These are phyloP conservation scores for Urosaurus nigricauda DNA, from an alignment of 2,797 vertebrate genomes.

Conservation along the genomic window DNA sequence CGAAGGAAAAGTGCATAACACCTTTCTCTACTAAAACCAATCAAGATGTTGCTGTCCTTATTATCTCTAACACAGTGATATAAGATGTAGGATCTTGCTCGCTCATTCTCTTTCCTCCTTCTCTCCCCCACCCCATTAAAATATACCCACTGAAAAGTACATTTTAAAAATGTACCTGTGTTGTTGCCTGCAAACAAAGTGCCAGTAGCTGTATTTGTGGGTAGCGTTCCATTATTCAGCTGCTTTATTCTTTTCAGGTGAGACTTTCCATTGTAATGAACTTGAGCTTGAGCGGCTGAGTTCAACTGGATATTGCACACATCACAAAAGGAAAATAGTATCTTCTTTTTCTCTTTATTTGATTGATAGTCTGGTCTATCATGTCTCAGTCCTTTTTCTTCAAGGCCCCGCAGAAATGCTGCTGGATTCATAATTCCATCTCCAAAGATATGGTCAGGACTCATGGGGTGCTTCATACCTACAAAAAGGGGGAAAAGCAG, in stretches of 20 bases:
- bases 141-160: neutral
- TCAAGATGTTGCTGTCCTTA: neutral
- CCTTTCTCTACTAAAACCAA: neutral
- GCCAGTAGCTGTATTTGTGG: conserved; percentile 67
- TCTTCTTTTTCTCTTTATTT: conserved; percentile 85
- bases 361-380: conserved; percentile 78
- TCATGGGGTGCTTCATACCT: conserved; percentile 86
- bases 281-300: conserved; percentile 87
- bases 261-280: conserved; percentile 90
- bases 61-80: neutral
- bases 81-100: neutral
- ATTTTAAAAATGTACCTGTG: conserved; percentile 77
- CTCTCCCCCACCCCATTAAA: neutral
- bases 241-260: conserved; percentile 89
- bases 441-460: conserved; percentile 79
- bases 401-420: conserved; percentile 77
- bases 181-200: conserved; percentile 72
- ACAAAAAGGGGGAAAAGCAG: conserved; percentile 32
- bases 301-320: conserved; percentile 91
- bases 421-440: conserved; percentile 85
- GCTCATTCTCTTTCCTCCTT: neutral
- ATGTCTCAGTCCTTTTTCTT: conserved; percentile 81
- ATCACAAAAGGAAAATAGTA: conserved; percentile 88
- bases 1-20: neutral
- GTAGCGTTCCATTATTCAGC: conserved; percentile 84